Conservation (phyloP, 92 coral and sea anemone species). For the Chrysogorgia sp. region DNA sequence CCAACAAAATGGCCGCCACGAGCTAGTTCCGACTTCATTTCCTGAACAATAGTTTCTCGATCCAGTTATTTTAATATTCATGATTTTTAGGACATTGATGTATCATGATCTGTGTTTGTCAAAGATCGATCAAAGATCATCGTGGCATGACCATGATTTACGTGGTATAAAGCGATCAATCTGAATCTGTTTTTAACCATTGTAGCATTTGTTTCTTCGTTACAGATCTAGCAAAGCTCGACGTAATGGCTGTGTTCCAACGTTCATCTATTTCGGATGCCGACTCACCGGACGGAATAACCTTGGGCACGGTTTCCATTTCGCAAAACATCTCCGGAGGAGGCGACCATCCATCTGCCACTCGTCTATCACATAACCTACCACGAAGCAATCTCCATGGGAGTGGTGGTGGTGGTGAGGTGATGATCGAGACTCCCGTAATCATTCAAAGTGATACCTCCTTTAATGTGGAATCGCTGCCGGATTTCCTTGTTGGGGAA, state of each 20-base stretch:
- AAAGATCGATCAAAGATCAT: too few species aligned
- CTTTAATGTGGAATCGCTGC: conserved; percentile 32
- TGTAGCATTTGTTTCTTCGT: conserved; percentile 16
- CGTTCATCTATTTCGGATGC: conserved; percentile 13
- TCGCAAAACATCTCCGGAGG: neutral
- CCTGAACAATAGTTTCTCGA: too few species aligned
- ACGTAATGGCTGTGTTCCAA: conserved; percentile 9
- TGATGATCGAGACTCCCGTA: conserved; percentile 4
- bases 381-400: conserved; percentile 1
- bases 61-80: too few species aligned
- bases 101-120: too few species aligned
- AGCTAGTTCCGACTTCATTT: too few species aligned
- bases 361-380: conserved; percentile 15
- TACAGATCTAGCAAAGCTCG: conserved; percentile 30
- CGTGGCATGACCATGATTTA: too few species aligned
- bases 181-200: neutral
- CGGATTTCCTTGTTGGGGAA: conserved; percentile 26
- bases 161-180: too few species aligned
- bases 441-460: conserved; percentile 17
- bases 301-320: neutral
- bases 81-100: too few species aligned
- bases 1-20: too few species aligned
- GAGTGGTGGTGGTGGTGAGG: neutral
- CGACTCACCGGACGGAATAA: neutral
- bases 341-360: neutral